A percentile compares a stretch with the other conserved stretches of the same genome.
Conservation (phyloP, 1,140 invertebrate species). For the Orchesella cincta region DNA sequence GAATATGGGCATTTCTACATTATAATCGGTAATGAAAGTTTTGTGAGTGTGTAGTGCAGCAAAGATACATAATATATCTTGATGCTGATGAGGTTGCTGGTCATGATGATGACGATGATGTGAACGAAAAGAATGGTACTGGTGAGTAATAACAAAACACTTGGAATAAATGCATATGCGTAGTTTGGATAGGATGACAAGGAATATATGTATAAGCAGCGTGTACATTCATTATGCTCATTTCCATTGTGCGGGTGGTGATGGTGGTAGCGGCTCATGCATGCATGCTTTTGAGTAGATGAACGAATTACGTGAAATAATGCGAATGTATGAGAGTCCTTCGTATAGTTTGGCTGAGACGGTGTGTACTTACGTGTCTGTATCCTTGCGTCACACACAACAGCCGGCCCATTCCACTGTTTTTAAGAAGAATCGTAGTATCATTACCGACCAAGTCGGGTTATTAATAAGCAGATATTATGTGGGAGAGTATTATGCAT, state of each 20-base stretch:
- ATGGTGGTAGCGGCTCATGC: background rate
- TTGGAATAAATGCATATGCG: slow-evolving; percentile 8
- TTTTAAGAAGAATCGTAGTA: no score
- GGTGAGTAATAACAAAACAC: slow-evolving; percentile 26
- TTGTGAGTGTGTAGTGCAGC: background rate
- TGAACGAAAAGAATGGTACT: slow-evolving; percentile 8
- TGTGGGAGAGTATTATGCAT: no score
- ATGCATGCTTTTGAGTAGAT: background rate
- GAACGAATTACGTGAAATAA: background rate
- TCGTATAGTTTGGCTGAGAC: no score
- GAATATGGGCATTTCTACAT: background rate
- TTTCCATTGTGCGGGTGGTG: slow-evolving; percentile 10
- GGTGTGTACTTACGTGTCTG: background rate
- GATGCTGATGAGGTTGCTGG: background rate
- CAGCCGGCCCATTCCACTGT: no score
- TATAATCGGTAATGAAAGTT: slow-evolving; percentile 18
- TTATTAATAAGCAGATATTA: no score
- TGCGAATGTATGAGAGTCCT: background rate
- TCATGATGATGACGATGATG: slow-evolving; percentile 5
- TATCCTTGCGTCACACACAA: background rate
- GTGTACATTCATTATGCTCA: background rate
- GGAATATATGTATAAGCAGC: background rate
- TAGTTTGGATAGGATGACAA: background rate
- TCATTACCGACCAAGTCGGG: no score
- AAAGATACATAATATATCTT: slow-evolving; percentile 4